Percentiles rank a stretch among this genome's conserved stretches.
Evolutionary conservation across 2,113 vertebrate species (phyloP).

Genomic region (Tragelaphus strepsiceros): DNA sequence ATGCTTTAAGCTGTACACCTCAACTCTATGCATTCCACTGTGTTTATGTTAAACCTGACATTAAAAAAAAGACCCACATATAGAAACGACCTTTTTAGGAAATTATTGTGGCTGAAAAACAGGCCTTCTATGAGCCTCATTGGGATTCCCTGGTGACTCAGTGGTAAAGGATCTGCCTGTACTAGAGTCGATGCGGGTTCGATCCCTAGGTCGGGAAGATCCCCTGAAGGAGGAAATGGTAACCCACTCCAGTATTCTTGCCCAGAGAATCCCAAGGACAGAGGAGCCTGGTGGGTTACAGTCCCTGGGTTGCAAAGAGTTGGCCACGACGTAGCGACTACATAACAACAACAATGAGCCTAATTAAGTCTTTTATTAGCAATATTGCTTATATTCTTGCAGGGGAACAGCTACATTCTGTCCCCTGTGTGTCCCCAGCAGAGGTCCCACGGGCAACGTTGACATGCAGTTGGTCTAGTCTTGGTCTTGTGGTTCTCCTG

Average conservation of each 20-base stretch:
- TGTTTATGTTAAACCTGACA: background rate
- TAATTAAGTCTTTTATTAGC: background rate
- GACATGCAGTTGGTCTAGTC: rapidly evolving
- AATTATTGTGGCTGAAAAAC: background rate
- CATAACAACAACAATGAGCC: background rate
- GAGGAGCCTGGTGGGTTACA: background rate
- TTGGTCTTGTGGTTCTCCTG: background rate
- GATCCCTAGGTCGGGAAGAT: background rate
- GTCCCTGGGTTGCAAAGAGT: background rate
- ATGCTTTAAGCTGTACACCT: background rate
- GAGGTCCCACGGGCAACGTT: rapidly evolving
- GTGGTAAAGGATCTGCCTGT: background rate
- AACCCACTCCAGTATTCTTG: background rate
- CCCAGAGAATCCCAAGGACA: background rate
- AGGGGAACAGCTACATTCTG: rapidly evolving
- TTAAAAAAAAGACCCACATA: background rate
- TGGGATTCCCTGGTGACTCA: background rate
- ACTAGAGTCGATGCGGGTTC: rapidly evolving
- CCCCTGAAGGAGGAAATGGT: background rate
- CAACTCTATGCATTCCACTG: background rate
- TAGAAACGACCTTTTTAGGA: background rate
- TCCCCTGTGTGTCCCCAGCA: rapidly evolving
- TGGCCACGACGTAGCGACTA: background rate
- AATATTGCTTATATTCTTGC: background rate
- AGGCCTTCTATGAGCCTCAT: background rate